Base-by-base conservation (phyloP, 2,888 invertebrate genomes). In the Agonopterix arenella region DNA sequence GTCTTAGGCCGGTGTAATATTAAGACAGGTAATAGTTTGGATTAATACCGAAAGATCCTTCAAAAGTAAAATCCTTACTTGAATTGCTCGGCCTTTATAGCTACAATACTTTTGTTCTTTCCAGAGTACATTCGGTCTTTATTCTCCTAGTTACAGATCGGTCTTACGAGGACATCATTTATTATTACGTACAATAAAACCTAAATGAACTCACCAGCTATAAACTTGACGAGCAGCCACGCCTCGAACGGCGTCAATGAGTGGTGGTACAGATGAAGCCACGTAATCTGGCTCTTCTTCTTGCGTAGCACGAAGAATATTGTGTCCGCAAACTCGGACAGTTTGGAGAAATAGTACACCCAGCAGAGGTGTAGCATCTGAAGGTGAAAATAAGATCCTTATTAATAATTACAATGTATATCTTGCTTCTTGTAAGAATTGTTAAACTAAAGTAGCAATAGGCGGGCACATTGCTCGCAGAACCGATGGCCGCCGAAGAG, bases 311-410 rank as follows among this genome's bases (percentile, higher is more conserved):
- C 93, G 84, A 96, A 96, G 90, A 96, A 96, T 65, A 95, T 91
- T 49, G 96, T 97, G 84, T 97, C 97, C 2, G 95, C 92, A 64
- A 97, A 95, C 86, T 97, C 97, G 4, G 96, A 93, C 60, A 96
- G 90, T 81, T 97, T 97, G 46, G 96, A 96, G 74, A 96, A 93
- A 89, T 96, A 97, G 84, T 96, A 97, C 91, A 94, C 94, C 96
- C 96, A 96, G 76, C 96, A 96, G 4, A 95, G 90, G 58, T 92
- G 93, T 47, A 95, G 93, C 96, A 97, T 96, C 93, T 96, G 90
- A 28, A 28, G 28, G 28, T 28, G 7, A 28, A 4, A 40, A 11
- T 40, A n/a, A 46, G 40, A 40, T n/a, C 2, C 4, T 43, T 11
- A 11, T 11, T 11, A 11, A 5, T 43, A 43, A 11, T 43, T 43